Evolutionary conservation across 1,140 invertebrate species (phyloP).

Genomic region (Orius laevigatus): DNA sequence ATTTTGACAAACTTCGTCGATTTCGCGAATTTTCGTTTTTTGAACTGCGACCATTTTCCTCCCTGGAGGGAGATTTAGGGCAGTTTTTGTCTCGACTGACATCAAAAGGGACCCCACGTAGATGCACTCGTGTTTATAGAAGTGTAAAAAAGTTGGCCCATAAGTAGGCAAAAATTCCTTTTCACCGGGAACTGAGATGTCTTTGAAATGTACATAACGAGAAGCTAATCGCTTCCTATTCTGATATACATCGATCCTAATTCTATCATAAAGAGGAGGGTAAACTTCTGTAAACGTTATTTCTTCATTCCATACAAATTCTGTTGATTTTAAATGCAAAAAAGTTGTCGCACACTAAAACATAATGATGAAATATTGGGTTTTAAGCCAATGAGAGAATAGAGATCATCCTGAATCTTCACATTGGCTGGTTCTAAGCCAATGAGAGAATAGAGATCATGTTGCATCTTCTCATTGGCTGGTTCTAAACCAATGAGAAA

Average conservation of each 20-base stretch:
- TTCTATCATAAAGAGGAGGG: constrained; percentile 5
- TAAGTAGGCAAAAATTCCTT: constrained; percentile 7
- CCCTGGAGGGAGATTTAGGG: background rate
- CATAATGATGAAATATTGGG: no score
- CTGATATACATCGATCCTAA: background rate
- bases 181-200: background rate
- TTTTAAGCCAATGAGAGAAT: no score
- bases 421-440: no score
- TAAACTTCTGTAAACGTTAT: constrained; percentile 5
- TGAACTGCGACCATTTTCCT: constrained; percentile 7
- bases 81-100: constrained; percentile 5
- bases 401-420: no score
- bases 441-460: no score
- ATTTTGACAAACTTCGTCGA: constrained; percentile 2
- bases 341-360: background rate
- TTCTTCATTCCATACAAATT: constrained; percentile 1
- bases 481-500: background rate
- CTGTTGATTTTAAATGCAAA: background rate
- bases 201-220: background rate
- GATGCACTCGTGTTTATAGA: constrained; percentile 1
- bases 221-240: background rate
- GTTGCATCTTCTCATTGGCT: no score
- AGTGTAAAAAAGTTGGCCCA: constrained; percentile 10
- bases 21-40: background rate
- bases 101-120: constrained; percentile 6